These are phyloP conservation scores for Balearica regulorum DNA, from an alignment of 2,797 vertebrate genomes.

Conservation along the genomic window DNA sequence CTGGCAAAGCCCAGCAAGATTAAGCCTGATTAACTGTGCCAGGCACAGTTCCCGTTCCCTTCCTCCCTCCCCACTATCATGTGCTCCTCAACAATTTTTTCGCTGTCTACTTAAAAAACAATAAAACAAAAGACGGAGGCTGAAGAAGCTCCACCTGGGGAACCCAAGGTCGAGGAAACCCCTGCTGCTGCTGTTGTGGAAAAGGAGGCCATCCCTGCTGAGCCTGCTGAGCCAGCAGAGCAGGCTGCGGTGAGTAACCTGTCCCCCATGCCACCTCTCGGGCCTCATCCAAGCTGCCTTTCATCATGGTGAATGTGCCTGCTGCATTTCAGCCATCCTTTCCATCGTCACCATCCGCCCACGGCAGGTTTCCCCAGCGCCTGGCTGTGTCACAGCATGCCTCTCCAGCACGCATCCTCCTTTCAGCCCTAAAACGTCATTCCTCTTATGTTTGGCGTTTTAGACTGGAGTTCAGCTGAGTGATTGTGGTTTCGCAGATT, in stretches of 20 bases:
- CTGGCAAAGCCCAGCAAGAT: not conserved
- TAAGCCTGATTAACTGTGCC: not conserved
- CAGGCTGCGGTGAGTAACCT: slow-evolving; percentile 71
- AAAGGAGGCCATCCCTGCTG: slow-evolving; percentile 13
- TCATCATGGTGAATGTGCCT: not conserved
- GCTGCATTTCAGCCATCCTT: not conserved
- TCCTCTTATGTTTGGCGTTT: not conserved
- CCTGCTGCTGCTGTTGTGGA: slow-evolving; percentile 10
- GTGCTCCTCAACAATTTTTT: slow-evolving; percentile 36
- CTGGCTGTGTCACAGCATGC: not conserved
- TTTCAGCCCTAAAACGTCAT: not conserved
- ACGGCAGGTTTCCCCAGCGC: not conserved
- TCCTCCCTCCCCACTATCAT: not conserved
- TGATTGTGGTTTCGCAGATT: not conserved
- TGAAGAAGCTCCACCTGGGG: slow-evolving; percentile 67
- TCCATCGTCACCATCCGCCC: not conserved
- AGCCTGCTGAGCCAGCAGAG: slow-evolving; percentile 55
- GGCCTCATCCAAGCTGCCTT: not conserved
- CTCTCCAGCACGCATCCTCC: not conserved
- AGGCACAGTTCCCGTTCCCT: not conserved
- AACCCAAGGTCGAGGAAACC: slow-evolving; percentile 66
- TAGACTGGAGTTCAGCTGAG: not conserved
- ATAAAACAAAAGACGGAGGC: slow-evolving; percentile 66
- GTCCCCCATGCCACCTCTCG: not conserved
- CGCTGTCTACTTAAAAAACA: slow-evolving; percentile 32